Evolutionary conservation across 2,113 vertebrate genomes (phyloP).

Genomic region (Gopherus evgoodei): DNA sequence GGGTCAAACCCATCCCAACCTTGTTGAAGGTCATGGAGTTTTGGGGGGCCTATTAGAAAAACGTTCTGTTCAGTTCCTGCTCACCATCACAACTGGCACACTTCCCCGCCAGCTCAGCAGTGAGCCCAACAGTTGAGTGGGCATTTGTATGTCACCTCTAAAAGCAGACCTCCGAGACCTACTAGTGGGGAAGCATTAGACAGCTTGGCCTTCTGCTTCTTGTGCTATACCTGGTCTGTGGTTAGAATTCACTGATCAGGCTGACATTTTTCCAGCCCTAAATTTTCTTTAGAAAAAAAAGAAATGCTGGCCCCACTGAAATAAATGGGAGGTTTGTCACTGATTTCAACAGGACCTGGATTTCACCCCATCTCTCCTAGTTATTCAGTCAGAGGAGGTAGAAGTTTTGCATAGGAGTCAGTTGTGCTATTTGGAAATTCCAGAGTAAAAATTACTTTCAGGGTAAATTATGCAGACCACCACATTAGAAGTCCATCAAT

Average conservation of each 20-base stretch:
- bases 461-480: not conserved
- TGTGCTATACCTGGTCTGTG: not conserved
- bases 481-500: not conserved
- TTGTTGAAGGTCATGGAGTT: not conserved
- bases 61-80: not conserved
- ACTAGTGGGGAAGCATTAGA: not conserved
- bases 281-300: not conserved
- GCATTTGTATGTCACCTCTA: accelerated
- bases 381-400: not conserved
- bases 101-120: not conserved
- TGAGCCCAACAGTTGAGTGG: not conserved
- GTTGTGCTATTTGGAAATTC: not conserved
- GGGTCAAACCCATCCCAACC: not conserved
- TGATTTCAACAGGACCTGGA: not conserved
- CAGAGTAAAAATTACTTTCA: not conserved
- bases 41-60: not conserved
- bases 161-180: not conserved
- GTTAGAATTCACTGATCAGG: not conserved
- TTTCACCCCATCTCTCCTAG: not conserved
- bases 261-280: not conserved
- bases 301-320: not conserved
- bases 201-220: accelerated
- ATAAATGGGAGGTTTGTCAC: not conserved
- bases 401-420: not conserved
- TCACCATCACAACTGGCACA: not conserved